Evolutionary conservation across 2,888 invertebrate genomes (phyloP).

Genomic region (Torymus aiolomorphi): DNA sequence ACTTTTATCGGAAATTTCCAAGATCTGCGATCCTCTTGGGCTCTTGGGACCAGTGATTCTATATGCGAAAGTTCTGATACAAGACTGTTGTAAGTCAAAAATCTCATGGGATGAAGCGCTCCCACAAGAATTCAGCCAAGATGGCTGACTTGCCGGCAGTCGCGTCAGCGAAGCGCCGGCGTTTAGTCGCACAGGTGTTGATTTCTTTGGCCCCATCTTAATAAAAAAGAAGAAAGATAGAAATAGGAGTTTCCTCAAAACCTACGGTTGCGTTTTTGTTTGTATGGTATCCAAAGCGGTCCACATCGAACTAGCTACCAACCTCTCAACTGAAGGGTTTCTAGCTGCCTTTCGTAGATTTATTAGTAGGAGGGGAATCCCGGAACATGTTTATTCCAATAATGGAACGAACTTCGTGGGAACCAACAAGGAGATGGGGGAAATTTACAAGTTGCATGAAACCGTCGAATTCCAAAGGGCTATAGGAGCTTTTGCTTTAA

Average conservation of each 20-base stretch:
- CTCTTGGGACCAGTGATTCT: no score
- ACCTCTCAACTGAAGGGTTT: constrained; percentile 8
- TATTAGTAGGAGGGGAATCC: not conserved
- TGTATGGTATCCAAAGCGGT: not conserved
- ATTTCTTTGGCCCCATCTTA: not conserved
- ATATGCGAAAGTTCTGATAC: constrained; percentile 8
- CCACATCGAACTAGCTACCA: no score
- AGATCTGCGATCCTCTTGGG: no score
- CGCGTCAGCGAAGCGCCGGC: not conserved
- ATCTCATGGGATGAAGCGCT: constrained; percentile 25
- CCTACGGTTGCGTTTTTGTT: not conserved
- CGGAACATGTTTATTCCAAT: not conserved
- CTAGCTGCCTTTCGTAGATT: not conserved
- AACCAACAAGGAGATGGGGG: no score
- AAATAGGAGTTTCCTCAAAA: not conserved
- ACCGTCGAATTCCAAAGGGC: no score
- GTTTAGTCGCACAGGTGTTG: not conserved
- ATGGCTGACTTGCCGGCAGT: not conserved
- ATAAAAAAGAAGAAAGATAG: no score
- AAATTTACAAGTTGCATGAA: no score
- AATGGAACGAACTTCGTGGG: no score
- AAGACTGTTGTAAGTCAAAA: constrained; percentile 3
- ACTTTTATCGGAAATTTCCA: no score
- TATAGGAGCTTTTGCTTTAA: no score
- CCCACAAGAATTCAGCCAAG: constrained; percentile 18